These are phyloP conservation scores for Rhombomys opimus DNA, from an alignment of 2,113 vertebrate genomes.

Conservation along the genomic window DNA sequence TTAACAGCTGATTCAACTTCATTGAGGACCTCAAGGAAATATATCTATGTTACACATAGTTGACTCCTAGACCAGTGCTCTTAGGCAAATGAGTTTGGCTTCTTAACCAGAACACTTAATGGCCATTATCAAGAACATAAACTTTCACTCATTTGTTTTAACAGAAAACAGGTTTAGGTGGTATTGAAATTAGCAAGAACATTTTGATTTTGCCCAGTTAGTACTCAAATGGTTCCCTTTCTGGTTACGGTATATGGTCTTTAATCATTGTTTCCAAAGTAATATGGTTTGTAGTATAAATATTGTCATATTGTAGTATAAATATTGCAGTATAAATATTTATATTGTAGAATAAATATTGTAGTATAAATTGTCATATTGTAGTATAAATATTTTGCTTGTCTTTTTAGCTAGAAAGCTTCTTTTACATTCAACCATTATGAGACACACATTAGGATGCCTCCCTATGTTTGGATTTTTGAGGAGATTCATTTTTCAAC, in stretches of 20 bases:
- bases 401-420: conserved; percentile 42
- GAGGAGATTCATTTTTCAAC: not conserved
- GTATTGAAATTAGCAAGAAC: conserved; percentile 33
- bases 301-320: not conserved
- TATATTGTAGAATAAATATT: not conserved
- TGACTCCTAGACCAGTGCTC: conserved; percentile 14
- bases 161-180: not conserved
- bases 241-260: not conserved
- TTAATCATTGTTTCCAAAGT: conserved; percentile 31
- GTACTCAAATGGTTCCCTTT: not conserved
- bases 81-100: conserved; percentile 35
- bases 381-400: not conserved
- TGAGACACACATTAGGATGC: not conserved
- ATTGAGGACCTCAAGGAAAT: conserved; percentile 43
- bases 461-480: not conserved
- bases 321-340: conserved; percentile 5
- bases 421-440: conserved; percentile 15
- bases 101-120: conserved; percentile 42
- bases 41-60: not conserved
- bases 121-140: not conserved
- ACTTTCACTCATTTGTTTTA: conserved; percentile 23
- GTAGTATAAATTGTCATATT: not conserved
- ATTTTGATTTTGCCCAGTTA: not conserved
- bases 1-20: conserved; percentile 40
- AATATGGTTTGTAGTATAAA: not conserved